These are phyloP conservation scores for Carapus acus DNA, from an alignment of 2,797 vertebrate species.

Conservation along the genomic window DNA sequence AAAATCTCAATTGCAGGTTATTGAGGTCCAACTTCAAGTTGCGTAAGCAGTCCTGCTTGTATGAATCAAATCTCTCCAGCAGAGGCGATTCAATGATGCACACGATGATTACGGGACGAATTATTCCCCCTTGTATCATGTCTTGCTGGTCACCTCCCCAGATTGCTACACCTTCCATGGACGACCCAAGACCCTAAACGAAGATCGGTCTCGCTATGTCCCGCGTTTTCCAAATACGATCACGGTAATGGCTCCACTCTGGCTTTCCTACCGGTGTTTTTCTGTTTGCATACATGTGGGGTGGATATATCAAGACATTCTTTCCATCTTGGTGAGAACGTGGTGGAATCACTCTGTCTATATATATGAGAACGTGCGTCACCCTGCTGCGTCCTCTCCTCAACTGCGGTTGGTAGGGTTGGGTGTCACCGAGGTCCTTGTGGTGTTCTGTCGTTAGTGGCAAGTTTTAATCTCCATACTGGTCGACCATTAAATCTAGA, in stretches of 20 bases:
- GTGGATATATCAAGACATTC: conserved; percentile 57
- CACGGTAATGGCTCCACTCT: too few relatives aligned
- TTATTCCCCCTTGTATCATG: too few relatives aligned
- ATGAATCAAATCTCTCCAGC: too few relatives aligned
- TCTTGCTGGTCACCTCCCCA: too few relatives aligned
- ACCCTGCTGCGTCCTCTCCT: conserved; percentile 48
- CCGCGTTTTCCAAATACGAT: too few relatives aligned
- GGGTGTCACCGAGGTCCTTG: conserved; percentile 21
- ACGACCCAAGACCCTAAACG: too few relatives aligned
- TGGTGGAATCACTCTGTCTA: conserved; percentile 56
- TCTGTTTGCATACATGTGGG: conserved; percentile 18
- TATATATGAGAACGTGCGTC: conserved; percentile 61
- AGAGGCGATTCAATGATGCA: too few relatives aligned
- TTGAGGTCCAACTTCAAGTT: neutral
- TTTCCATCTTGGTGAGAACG: conserved; percentile 50
- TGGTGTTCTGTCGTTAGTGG: conserved; percentile 66
- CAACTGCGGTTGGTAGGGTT: conserved; percentile 39
- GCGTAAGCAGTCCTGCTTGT: too few relatives aligned
- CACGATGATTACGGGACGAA: too few relatives aligned
- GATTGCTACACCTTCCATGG: too few relatives aligned
- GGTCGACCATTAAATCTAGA: too few relatives aligned
- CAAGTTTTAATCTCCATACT: conserved; percentile 60
- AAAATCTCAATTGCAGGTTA: conserved; percentile 3
- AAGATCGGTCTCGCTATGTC: too few relatives aligned
- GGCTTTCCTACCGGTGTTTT: conserved; percentile 4